A percentile compares a stretch with the other conserved stretches of the same genome.
These are phyloP conservation scores for Aspidoscelis tigris DNA, from an alignment of 2,113 vertebrate species.

Conservation along the genomic window DNA sequence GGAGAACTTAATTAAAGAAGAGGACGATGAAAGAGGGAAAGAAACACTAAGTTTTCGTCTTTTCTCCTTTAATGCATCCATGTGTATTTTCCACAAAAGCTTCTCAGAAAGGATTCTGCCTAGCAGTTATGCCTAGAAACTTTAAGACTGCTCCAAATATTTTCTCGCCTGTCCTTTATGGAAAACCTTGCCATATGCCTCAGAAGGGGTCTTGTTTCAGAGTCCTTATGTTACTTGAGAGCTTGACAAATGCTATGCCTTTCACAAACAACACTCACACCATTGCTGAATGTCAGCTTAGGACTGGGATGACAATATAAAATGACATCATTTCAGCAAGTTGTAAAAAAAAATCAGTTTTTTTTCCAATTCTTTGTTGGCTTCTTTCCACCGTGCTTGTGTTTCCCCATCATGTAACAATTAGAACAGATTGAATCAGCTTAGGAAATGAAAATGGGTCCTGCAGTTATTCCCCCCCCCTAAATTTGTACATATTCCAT, in stretches of 20 bases:
- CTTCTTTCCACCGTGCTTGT: neutral
- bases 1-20: conserved; percentile 44
- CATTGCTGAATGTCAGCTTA: neutral
- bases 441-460: neutral
- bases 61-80: conserved; percentile 46
- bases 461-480: neutral
- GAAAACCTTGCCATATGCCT: conserved; percentile 56
- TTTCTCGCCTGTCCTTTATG: conserved; percentile 58
- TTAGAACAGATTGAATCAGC: neutral
- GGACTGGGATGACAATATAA: neutral
- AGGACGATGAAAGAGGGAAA: conserved; percentile 35
- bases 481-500: neutral
- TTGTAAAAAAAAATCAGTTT: neutral
- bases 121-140: conserved; percentile 48
- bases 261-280: conserved; percentile 28
- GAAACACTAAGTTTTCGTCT: conserved; percentile 42
- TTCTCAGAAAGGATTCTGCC: conserved; percentile 59
- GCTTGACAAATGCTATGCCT: conserved; percentile 54
- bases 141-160: conserved; percentile 56
- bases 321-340: neutral
- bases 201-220: conserved; percentile 48
- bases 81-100: conserved; percentile 25
- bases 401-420: neutral
- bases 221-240: conserved; percentile 26
- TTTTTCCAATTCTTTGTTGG: neutral